Conservation (phyloP, 1,140 invertebrate species). For the Ridgeia piscesae region DNA sequence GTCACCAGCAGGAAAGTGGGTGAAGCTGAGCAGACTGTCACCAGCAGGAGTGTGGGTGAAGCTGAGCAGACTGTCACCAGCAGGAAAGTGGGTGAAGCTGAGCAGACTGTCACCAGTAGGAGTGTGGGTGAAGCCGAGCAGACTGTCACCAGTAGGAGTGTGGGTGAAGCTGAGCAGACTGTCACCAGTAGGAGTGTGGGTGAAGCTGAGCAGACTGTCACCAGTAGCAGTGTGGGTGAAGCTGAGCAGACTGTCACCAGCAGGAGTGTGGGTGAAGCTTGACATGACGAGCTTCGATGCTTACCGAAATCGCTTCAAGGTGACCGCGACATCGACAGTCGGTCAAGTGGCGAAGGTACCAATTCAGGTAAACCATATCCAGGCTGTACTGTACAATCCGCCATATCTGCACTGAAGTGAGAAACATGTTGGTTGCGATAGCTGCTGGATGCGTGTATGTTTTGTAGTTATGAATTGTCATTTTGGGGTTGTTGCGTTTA, state of each 20-base stretch:
- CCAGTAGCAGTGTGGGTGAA: background rate
- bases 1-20: background rate
- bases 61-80: background rate
- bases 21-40: too few relatives aligned
- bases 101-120: too few relatives aligned
- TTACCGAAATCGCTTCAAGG: background rate
- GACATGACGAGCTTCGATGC: background rate
- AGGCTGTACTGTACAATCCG: too few relatives aligned
- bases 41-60: too few relatives aligned
- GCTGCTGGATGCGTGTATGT: too few relatives aligned
- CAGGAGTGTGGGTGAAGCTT: background rate
- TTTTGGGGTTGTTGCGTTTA: too few relatives aligned
- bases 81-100: background rate
- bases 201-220: background rate
- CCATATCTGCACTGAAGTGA: background rate
- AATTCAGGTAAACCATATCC: background rate
- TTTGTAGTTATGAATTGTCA: too few relatives aligned
- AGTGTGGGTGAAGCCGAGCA: background rate
- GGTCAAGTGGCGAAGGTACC: background rate
- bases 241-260: background rate
- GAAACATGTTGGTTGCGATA: background rate
- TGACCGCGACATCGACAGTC: background rate
- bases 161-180: background rate
- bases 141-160: background rate
- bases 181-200: background rate